Conservation (phyloP, 2,113 vertebrate genomes). For the Mus spicilegus region DNA sequence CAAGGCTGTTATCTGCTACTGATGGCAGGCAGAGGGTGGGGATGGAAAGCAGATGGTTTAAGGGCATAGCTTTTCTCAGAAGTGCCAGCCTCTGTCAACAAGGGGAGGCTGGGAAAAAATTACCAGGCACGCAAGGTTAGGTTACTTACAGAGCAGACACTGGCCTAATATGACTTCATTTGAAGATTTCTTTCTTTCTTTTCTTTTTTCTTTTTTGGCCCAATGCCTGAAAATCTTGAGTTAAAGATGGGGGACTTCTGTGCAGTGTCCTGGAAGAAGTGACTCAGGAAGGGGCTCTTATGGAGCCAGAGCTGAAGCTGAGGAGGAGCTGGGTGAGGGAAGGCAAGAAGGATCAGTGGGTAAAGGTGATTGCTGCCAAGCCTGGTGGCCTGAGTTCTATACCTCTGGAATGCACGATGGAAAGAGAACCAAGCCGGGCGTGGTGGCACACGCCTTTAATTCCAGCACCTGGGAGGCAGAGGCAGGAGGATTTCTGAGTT, state of each 20-base stretch:
- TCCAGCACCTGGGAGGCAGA: too few species aligned
- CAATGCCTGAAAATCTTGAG: not conserved
- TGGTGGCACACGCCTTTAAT: too few species aligned
- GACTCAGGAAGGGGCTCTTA: fast-evolving
- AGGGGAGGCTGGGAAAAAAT: not conserved
- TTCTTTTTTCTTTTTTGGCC: not conserved
- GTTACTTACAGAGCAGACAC: not conserved
- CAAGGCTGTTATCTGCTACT: constrained; percentile 10
- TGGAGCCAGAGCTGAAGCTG: not conserved
- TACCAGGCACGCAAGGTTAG: not conserved
- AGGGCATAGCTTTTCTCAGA: constrained; percentile 58
- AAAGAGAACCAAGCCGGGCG: not conserved
- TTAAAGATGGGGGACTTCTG: not conserved
- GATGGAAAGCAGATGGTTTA: not conserved
- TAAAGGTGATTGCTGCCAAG: not conserved
- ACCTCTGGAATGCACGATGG: not conserved
- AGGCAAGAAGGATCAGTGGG: not conserved
- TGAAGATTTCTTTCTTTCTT: not conserved
- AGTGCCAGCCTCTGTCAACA: constrained; percentile 33
- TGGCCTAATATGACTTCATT: constrained; percentile 19
- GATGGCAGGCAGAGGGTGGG: not conserved
- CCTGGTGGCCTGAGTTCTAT: not conserved
- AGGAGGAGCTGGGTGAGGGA: too few species aligned
- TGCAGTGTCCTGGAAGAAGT: not conserved
- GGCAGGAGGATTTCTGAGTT: too few species aligned